These are phyloP conservation scores for Pseudochromis fuscus DNA, from an alignment of 2,797 vertebrate genomes.

Conservation along the genomic window DNA sequence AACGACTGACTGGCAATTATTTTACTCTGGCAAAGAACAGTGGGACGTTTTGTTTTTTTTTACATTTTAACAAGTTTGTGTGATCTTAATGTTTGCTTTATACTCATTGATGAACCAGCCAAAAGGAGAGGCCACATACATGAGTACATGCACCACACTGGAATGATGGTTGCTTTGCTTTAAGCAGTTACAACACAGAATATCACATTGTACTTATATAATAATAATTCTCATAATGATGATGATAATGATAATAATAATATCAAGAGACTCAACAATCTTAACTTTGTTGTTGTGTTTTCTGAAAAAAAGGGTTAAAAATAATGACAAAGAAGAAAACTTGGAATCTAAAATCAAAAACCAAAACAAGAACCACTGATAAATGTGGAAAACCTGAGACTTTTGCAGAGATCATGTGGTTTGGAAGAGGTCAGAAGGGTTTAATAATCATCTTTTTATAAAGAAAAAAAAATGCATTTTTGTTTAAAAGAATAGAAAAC, in stretches of 20 bases:
- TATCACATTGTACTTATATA: too few relatives aligned
- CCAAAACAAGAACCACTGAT: too few relatives aligned
- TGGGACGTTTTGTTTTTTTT: constrained; percentile 25
- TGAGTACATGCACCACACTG: background rate
- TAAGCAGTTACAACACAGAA: background rate
- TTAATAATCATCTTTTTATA: background rate
- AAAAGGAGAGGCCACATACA: background rate
- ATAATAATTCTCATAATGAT: too few relatives aligned
- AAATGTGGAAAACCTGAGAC: too few relatives aligned
- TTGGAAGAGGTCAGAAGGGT: too few relatives aligned
- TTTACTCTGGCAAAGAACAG: constrained; percentile 27
- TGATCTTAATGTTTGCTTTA: constrained; percentile 4
- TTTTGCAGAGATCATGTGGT: too few relatives aligned
- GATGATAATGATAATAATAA: too few relatives aligned
- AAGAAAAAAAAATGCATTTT: background rate
- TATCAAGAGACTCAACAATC: background rate
- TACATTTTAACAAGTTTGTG: constrained; percentile 18
- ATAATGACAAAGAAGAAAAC: background rate
- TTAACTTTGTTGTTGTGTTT: too few relatives aligned
- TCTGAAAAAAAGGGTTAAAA: too few relatives aligned
- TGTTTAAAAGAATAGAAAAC: too few relatives aligned
- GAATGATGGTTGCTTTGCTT: background rate
- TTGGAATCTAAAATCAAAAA: too few relatives aligned
- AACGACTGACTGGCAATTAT: constrained; percentile 62
- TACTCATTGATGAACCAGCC: background rate